Percentiles rank a stretch among this genome's conserved stretches.
Evolutionary conservation across 2,113 vertebrate species (phyloP).

Genomic region (Gymnocephalus cernua): DNA sequence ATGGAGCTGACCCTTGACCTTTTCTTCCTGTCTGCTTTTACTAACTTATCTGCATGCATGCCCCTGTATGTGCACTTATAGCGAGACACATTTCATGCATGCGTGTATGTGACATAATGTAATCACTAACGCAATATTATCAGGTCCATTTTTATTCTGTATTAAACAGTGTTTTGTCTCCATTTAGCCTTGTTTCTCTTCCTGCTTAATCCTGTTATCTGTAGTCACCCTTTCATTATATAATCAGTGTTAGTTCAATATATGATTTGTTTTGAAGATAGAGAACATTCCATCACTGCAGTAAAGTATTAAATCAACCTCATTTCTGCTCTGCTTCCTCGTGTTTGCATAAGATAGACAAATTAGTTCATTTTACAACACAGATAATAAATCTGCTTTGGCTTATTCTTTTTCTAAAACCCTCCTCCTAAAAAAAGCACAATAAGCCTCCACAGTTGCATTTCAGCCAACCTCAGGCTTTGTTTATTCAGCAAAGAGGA

Average conservation of each 20-base stretch:
- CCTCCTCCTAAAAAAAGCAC: slow-evolving; percentile 7
- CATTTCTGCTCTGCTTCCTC: not conserved
- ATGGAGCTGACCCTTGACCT: slow-evolving; percentile 71
- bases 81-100: not conserved
- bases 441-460: slow-evolving; percentile 39
- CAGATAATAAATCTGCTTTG: slow-evolving; percentile 13
- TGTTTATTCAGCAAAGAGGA: slow-evolving; percentile 66
- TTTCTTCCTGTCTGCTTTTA: slow-evolving; percentile 36
- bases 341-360: not conserved
- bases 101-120: not conserved
- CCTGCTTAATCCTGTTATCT: not conserved
- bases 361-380: not conserved
- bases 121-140: not conserved
- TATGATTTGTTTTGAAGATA: not conserved
- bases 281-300: not conserved
- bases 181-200: slow-evolving; percentile 7
- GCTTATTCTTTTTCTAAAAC: not conserved
- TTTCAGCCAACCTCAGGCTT: slow-evolving; percentile 58
- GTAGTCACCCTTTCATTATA: not conserved
- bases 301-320: not conserved
- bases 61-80: slow-evolving; percentile 5
- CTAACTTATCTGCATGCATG: slow-evolving; percentile 44
- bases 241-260: not conserved
- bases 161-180: not conserved
- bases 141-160: not conserved